A percentile compares a stretch with the other conserved stretches of the same genome.
Conservation (phyloP, 92 coral and sea anemone species). For the Phenganax stokvisi region DNA sequence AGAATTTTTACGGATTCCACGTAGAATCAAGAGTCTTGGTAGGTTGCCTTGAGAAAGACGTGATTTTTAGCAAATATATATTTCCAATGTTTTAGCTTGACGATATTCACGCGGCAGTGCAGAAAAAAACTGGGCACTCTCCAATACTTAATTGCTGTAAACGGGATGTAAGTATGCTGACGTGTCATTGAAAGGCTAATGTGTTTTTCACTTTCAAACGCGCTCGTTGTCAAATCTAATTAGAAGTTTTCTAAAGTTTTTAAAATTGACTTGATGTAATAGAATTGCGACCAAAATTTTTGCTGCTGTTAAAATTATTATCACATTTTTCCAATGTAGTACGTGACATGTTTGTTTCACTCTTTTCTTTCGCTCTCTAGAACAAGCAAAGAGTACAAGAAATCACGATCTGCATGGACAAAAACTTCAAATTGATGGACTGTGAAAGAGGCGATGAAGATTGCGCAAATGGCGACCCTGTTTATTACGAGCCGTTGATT, state of each 20-base stretch:
- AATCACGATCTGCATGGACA: slow-evolving; percentile 73
- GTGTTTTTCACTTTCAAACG: too few species aligned
- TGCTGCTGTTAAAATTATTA: too few species aligned
- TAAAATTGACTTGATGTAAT: too few species aligned
- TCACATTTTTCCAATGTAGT: too few species aligned
- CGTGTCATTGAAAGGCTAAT: too few species aligned
- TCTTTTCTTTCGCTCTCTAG: slow-evolving; percentile 31
- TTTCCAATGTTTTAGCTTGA: slow-evolving; percentile 39
- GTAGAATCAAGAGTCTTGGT: too few species aligned
- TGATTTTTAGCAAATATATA: not conserved
- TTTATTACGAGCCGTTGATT: slow-evolving; percentile 64
- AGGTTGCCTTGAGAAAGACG: too few species aligned
- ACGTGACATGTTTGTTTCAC: not conserved
- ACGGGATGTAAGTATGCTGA: slow-evolving; percentile 38
- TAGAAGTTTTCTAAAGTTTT: too few species aligned
- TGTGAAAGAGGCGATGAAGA: slow-evolving; percentile 50
- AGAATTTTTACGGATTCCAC: not conserved
- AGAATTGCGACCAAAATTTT: too few species aligned
- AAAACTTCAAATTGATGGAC: slow-evolving; percentile 48
- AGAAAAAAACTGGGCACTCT: slow-evolving; percentile 32
- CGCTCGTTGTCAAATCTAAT: too few species aligned
- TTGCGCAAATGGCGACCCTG: slow-evolving; percentile 45
- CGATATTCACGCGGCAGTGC: slow-evolving; percentile 51
- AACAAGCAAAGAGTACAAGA: slow-evolving; percentile 54
- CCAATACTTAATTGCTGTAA: slow-evolving; percentile 49